These are phyloP conservation scores for Tubulanus polymorphus DNA, from an alignment of 2,888 invertebrate species.

Conservation along the genomic window DNA sequence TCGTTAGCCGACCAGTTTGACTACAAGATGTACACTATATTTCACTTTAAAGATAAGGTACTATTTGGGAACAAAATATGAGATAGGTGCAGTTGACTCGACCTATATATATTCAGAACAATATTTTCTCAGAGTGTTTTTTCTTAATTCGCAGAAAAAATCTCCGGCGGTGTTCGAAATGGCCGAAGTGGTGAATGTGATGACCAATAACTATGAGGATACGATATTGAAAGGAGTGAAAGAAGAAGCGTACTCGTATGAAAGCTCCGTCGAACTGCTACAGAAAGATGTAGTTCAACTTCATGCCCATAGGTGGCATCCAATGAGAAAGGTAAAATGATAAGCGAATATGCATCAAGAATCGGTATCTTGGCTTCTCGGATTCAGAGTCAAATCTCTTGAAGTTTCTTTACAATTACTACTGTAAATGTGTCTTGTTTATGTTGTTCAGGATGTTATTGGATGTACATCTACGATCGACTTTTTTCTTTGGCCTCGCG, in stretches of 20 bases:
- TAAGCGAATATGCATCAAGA: not conserved
- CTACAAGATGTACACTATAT: conserved; percentile 49
- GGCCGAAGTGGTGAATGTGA: conserved; percentile 48
- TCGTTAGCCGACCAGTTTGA: conserved; percentile 52
- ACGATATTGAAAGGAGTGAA: conserved; percentile 47
- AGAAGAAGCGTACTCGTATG: conserved; percentile 45
- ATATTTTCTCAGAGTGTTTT: not conserved
- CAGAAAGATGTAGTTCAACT: conserved; percentile 51
- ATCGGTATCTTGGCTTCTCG: not conserved
- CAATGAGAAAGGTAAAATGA: conserved; percentile 38
- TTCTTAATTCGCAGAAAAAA: conserved; percentile 37
- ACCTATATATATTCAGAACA: too few relatives aligned
- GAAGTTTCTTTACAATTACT: too few relatives aligned
- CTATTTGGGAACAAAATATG: too few relatives aligned
- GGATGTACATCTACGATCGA: conserved; percentile 47
- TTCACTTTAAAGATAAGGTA: conserved; percentile 52
- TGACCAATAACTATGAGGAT: conserved; percentile 52
- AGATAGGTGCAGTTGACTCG: too few relatives aligned
- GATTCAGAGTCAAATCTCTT: too few relatives aligned
- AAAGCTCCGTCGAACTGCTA: conserved; percentile 45
- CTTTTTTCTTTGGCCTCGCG: conserved; percentile 50
- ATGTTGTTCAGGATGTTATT: conserved; percentile 39
- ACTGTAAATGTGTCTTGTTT: not conserved
- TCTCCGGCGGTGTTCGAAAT: conserved; percentile 48
- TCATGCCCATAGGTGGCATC: conserved; percentile 50